A percentile compares a stretch with the other conserved stretches of the same genome.
These are phyloP conservation scores for Triplophysa tibetana DNA, from an alignment of 2,113 vertebrate genomes.

Conservation along the genomic window DNA sequence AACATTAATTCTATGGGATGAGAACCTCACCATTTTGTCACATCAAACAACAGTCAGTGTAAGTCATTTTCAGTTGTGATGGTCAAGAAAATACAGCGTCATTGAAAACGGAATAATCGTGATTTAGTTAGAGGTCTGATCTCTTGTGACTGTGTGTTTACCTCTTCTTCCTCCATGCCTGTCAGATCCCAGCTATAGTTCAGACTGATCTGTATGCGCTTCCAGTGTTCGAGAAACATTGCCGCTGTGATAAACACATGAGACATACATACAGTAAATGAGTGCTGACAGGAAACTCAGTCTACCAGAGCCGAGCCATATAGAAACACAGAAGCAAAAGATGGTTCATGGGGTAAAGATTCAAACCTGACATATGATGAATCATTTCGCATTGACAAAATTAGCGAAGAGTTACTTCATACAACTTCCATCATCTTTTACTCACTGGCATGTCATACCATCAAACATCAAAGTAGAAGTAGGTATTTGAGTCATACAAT, in stretches of 20 bases:
- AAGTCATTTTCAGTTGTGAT: constrained; percentile 23
- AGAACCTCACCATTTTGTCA: constrained; percentile 17
- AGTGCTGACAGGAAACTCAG: neutral
- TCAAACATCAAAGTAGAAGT: too few relatives aligned
- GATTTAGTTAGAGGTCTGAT: neutral
- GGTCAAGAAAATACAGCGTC: neutral
- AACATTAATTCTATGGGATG: constrained; percentile 12
- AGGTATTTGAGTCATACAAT: too few relatives aligned
- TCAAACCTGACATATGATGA: neutral
- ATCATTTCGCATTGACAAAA: neutral
- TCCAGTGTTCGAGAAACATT: constrained; percentile 96
- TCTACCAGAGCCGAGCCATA: neutral
- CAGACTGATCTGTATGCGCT: constrained; percentile 90
- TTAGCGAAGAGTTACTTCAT: too few relatives aligned
- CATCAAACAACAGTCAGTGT: constrained; percentile 13
- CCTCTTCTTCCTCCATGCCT: constrained; percentile 94
- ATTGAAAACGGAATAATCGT: neutral
- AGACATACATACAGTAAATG: constrained; percentile 1
- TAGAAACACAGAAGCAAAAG: neutral
- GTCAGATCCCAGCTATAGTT: constrained; percentile 96
- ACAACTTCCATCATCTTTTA: too few relatives aligned
- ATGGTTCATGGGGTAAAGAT: neutral
- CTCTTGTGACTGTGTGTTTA: constrained; percentile 57
- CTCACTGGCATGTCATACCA: too few relatives aligned
- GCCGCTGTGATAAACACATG: constrained; percentile 74